A percentile compares a stretch with the other conserved stretches of the same genome.
phyloP scores from a whole-genome alignment of 2,888 invertebrate genomes.

The Zaprionus obscuricornis region DNA sequence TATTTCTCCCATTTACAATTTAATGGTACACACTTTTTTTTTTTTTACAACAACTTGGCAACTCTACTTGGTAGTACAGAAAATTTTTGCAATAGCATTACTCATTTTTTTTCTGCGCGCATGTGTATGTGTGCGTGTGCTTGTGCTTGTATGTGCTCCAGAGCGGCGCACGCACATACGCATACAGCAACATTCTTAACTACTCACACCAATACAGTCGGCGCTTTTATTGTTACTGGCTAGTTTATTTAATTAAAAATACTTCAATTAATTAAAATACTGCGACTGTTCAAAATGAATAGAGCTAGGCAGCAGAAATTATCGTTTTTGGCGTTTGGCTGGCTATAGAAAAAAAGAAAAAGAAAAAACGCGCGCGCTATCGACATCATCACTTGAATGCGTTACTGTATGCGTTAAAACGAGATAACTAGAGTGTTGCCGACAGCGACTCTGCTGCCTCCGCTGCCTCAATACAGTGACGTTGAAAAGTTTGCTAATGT shows the following conservation, averaged over 20 bases:
- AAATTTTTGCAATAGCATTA: conserved; percentile 56
- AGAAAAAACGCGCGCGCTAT: conserved; percentile 68
- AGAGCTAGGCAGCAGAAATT: conserved; percentile 17
- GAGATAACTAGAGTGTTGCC: conserved; percentile 64
- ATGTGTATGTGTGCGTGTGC: conserved; percentile 42
- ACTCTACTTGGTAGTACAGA: conserved; percentile 59
- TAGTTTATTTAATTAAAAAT: conserved; percentile 75
- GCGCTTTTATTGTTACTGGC: conserved; percentile 54
- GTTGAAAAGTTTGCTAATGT: conserved; percentile 42
- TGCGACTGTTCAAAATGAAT: conserved; percentile 44
- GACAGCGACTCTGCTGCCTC: conserved; percentile 24
- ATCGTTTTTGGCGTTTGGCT: conserved; percentile 41
- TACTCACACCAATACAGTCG: conserved; percentile 45
- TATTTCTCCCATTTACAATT: not conserved
- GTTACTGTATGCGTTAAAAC: conserved; percentile 60
- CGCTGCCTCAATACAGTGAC: conserved; percentile 52
- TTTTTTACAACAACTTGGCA: conserved; percentile 45
- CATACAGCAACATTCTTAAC: conserved; percentile 37
- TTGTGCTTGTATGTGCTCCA: conserved; percentile 24
- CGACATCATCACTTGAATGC: conserved; percentile 23
- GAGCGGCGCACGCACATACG: conserved; percentile 51
- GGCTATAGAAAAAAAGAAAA: not conserved
- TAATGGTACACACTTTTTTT: too few species aligned
- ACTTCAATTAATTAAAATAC: conserved; percentile 73
- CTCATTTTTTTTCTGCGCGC: conserved; percentile 66